Conservation (phyloP, 2,113 vertebrate genomes). For the Megaceryle maxima region DNA sequence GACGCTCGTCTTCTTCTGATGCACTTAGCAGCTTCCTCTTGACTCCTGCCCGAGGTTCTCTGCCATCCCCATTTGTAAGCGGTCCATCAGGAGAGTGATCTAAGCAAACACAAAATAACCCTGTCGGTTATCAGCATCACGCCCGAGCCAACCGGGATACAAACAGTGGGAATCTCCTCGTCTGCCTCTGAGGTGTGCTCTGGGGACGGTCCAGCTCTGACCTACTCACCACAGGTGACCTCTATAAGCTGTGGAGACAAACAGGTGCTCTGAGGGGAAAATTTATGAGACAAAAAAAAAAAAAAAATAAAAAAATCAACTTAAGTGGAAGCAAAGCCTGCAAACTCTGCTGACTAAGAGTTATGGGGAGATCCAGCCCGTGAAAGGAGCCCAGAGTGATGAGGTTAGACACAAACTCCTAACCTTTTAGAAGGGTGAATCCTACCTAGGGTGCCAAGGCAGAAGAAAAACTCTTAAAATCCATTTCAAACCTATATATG, state of each 20-base stretch:
- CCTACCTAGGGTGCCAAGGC: neutral
- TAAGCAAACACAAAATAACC: conserved; percentile 44
- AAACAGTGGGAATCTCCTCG: neutral
- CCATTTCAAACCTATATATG: neutral
- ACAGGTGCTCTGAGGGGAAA: neutral
- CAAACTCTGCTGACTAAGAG: neutral
- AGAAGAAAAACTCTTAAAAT: neutral
- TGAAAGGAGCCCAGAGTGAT: neutral
- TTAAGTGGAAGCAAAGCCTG: neutral
- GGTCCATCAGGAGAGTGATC: conserved; percentile 75
- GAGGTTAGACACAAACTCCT: neutral
- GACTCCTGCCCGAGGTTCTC: conserved; percentile 69
- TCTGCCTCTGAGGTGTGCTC: neutral
- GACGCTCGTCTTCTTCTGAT: conserved; percentile 75
- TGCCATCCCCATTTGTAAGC: conserved; percentile 81
- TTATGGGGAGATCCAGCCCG: neutral
- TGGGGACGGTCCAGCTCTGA: neutral
- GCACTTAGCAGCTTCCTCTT: conserved; percentile 73
- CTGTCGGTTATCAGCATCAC: neutral
- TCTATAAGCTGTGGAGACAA: neutral
- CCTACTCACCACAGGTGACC: neutral
- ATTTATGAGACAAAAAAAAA: neutral
- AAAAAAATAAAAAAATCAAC: neutral
- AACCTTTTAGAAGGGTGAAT: neutral
- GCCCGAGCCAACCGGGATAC: neutral